Evolutionary conservation across 2,888 invertebrate species (phyloP), one percentile per base, ranked within the genome.

Genomic region (Brenthis daphne): DNA sequence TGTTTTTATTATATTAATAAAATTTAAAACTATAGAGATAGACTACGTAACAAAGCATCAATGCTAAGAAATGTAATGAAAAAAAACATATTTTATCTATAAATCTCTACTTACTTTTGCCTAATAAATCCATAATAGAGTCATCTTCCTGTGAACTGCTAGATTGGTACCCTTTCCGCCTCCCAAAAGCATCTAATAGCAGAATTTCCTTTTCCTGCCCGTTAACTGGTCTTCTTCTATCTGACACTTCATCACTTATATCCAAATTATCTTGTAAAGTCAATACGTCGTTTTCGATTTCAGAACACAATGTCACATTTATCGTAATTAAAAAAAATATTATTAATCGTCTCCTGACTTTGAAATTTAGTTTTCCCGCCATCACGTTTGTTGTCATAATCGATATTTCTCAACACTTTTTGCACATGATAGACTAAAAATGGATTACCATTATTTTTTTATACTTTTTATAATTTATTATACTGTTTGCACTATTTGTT

Each of bases 41-140:
- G 24, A 13, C 24, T 29, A 6, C 12, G 24, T 8, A 43, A 54
- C 13, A 55, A 55, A 5, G 24, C 29, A 54, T 53, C 8, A 3
- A 16, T 29, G 53, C 8, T 1, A n/a, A n/a, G 6, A 8, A 51
- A 51, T 16, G 6, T 6, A 51, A n/a, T 16, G 6, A 6, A 56
- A 56, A 56, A 56, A 56, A 24, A 11, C n/a, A 37, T 14, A n/a
- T 16, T 12, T 57, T 16, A 43, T 37, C 57, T 43, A 43, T 6
- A 33, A 3, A 24, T 12, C 2, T 16, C 20, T 53, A 92, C 95
- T 92, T 94, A 97, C 97, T 97, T 95, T 96, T 95, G 73, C 97
- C 96, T 80, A 97, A 91, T 93, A 97, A 95, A 85, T 97, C 96
- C 94, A 97, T 96, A 73, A 97, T 95, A 61, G 96, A 95, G 78